Percentiles rank a stretch among this genome's conserved stretches.
Conservation (phyloP, 2,888 invertebrate genomes). For the Diloba caeruleocephala region DNA sequence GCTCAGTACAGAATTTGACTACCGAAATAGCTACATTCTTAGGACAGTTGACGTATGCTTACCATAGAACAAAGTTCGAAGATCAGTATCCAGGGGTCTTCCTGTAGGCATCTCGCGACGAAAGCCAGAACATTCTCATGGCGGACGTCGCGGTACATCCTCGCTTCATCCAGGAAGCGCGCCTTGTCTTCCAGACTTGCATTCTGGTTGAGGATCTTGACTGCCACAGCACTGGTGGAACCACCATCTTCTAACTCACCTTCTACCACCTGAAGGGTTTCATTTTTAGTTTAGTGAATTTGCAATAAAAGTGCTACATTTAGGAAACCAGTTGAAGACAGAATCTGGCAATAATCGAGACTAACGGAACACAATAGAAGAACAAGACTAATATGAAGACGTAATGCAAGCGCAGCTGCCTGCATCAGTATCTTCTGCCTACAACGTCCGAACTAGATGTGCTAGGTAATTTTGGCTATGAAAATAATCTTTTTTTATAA, state of each 20-base stretch:
- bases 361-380: too few species aligned
- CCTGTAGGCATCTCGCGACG: conserved; percentile 93
- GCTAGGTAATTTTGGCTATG: too few species aligned
- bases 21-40: background rate
- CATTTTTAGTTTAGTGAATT: too few species aligned
- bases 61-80: conserved; percentile 93
- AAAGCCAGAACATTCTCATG: conserved; percentile 93
- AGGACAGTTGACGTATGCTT: conserved; percentile 10
- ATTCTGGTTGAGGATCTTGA: conserved; percentile 94
- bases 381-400: too few species aligned
- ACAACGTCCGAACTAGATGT: too few species aligned
- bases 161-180: conserved; percentile 93
- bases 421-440: too few species aligned
- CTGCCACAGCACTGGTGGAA: conserved; percentile 90
- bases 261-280: conserved; percentile 92
- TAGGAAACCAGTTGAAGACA: too few species aligned
- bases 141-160: conserved; percentile 91
- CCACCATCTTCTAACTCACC: conserved; percentile 90
- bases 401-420: too few species aligned
- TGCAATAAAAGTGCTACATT: too few species aligned
- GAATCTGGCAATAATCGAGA: too few species aligned
- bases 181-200: conserved; percentile 93
- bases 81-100: conserved; percentile 93
- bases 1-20: too few species aligned
- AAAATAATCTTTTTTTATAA: too few species aligned